Percentiles rank a stretch among this genome's conserved stretches.
These are phyloP conservation scores for Cerastoderma edule DNA, from an alignment of 2,888 invertebrate genomes.

Conservation along the genomic window DNA sequence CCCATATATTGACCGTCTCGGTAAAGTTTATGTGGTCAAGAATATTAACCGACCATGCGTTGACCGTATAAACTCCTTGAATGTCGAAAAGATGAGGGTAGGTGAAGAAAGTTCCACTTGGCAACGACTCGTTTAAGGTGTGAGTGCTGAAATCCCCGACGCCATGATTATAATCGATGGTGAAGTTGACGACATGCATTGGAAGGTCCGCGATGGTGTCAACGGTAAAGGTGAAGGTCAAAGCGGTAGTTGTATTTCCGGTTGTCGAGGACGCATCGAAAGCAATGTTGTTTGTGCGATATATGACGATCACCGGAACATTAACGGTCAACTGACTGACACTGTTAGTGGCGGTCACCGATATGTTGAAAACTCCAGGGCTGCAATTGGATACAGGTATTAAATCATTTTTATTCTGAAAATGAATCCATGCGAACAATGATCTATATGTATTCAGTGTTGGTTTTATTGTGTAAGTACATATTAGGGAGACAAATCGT, in stretches of 20 bases:
- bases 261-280: conserved; percentile 29
- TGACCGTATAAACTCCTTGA: conserved; percentile 43
- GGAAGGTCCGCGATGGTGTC: conserved; percentile 30
- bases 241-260: conserved; percentile 44
- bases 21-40: conserved; percentile 30
- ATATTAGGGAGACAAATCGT: too few relatives aligned
- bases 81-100: conserved; percentile 40
- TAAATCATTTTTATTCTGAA: too few relatives aligned
- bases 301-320: conserved; percentile 45
- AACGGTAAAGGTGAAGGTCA: conserved; percentile 31
- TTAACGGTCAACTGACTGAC: conserved; percentile 37
- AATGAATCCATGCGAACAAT: too few relatives aligned
- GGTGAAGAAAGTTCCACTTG: background rate
- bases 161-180: conserved; percentile 39
- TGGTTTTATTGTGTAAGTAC: too few relatives aligned
- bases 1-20: conserved; percentile 41
- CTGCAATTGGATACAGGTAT: too few relatives aligned
- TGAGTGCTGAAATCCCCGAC: background rate
- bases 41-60: conserved; percentile 26
- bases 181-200: conserved; percentile 41
- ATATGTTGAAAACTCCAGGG: conserved; percentile 32
- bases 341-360: conserved; percentile 37
- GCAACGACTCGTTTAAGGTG: background rate
- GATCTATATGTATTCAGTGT: too few relatives aligned
- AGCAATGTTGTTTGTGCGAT: conserved; percentile 36